phyloP scores from a whole-genome alignment of 2,888 invertebrate species.

The Charanyca ferruginea region DNA sequence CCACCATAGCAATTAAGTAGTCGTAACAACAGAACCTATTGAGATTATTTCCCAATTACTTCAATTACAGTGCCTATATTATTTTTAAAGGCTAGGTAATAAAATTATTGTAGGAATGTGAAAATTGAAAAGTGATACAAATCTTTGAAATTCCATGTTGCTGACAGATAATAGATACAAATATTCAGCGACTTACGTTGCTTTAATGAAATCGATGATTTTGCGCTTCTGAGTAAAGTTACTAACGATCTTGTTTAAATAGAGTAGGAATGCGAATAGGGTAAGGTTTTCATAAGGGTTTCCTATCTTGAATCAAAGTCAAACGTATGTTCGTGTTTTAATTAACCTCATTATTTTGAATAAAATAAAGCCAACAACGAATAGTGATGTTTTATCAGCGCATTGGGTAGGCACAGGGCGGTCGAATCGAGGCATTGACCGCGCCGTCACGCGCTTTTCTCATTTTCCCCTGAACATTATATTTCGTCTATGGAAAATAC shows the following conservation, averaged over 20 bases:
- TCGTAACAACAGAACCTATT: conserved; percentile 59
- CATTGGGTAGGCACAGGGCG: conserved; percentile 38
- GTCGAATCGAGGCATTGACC: conserved; percentile 70
- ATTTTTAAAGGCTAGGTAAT: conserved; percentile 52
- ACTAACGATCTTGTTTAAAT: conserved; percentile 1
- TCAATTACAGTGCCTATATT: conserved; percentile 48
- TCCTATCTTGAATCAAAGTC: conserved; percentile 15
- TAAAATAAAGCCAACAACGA: conserved; percentile 30
- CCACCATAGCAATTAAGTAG: conserved; percentile 77
- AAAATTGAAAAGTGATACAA: conserved; percentile 55
- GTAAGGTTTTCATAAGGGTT: not conserved
- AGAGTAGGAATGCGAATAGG: not conserved
- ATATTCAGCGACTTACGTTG: conserved; percentile 17
- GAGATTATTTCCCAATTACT: conserved; percentile 57
- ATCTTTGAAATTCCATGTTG: conserved; percentile 26
- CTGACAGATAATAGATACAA: not conserved
- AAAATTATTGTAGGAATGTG: conserved; percentile 30
- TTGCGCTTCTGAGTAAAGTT: not conserved
- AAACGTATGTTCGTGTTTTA: conserved; percentile 43
- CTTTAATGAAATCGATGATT: conserved; percentile 6
- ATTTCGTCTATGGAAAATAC: conserved; percentile 71
- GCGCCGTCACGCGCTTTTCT: conserved; percentile 74
- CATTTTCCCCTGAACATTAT: conserved; percentile 68
- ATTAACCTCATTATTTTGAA: conserved; percentile 38
- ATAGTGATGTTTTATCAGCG: conserved; percentile 43